These are phyloP conservation scores for Dunckerocampus dactyliophorus DNA, from an alignment of 2,113 vertebrate species.

Conservation along the genomic window DNA sequence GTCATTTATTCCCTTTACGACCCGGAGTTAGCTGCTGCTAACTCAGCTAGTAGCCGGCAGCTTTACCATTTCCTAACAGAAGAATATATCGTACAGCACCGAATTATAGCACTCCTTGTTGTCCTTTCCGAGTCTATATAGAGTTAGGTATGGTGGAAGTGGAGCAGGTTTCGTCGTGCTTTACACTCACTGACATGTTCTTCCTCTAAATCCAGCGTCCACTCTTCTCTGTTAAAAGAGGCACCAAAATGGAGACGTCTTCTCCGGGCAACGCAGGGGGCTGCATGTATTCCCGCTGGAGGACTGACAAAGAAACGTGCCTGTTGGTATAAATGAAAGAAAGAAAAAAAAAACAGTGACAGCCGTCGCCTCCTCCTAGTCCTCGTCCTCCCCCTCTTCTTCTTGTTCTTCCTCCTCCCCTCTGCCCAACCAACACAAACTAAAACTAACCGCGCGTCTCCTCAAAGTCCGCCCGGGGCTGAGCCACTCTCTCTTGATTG, in stretches of 20 bases:
- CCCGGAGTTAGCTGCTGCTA: slow-evolving; percentile 6
- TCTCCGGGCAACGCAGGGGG: slow-evolving; percentile 6
- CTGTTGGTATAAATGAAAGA: slow-evolving; percentile 53
- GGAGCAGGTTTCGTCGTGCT: slow-evolving; percentile 43
- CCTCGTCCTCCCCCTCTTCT: slow-evolving; percentile 28
- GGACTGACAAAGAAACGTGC: slow-evolving; percentile 44
- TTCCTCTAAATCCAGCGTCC: slow-evolving; percentile 23
- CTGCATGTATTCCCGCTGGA: slow-evolving; percentile 33
- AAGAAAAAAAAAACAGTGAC: slow-evolving; percentile 39
- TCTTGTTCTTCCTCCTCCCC: slow-evolving; percentile 54
- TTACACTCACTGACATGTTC: slow-evolving; percentile 50
- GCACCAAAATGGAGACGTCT: slow-evolving; percentile 15
- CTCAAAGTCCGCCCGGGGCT: slow-evolving; percentile 68
- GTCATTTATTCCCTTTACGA: background rate
- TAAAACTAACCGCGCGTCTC: slow-evolving; percentile 67
- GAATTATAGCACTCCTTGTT: background rate
- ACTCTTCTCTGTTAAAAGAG: background rate
- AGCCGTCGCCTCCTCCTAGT: slow-evolving; percentile 49
- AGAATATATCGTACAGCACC: background rate
- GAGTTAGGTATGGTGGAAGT: slow-evolving; percentile 24
- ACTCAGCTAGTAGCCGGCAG: slow-evolving; percentile 10
- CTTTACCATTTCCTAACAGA: slow-evolving; percentile 11
- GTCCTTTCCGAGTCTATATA: background rate
- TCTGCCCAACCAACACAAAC: slow-evolving; percentile 66
- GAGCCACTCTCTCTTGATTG: slow-evolving; percentile 46